Evolutionary conservation across 2,113 vertebrate species (phyloP).

Genomic region (Pomatostomus ruficeps): DNA sequence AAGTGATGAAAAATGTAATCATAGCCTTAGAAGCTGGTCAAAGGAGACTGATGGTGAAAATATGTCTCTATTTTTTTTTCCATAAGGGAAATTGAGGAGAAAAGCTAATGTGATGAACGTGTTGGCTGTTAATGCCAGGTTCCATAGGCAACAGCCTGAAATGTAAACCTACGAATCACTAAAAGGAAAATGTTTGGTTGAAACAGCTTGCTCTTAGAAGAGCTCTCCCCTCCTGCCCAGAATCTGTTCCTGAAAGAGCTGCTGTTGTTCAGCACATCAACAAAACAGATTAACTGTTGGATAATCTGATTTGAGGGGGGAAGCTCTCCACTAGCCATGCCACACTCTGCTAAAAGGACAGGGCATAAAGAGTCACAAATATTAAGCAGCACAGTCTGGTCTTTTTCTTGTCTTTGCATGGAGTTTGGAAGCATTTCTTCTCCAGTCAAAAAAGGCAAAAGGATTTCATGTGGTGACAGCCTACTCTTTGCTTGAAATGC

Average conservation of each 20-base stretch:
- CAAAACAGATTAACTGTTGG: constrained; percentile 50
- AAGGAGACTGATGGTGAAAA: not conserved
- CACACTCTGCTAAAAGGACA: constrained; percentile 6
- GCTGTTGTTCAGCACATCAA: not conserved
- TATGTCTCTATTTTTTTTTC: not conserved
- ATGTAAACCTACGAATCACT: constrained; percentile 8
- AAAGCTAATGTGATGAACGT: not conserved
- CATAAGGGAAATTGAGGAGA: not conserved
- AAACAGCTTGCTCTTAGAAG: constrained; percentile 11
- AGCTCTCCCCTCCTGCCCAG: not conserved
- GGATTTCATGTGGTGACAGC: not conserved
- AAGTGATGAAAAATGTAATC: not conserved
- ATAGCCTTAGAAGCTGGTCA: not conserved
- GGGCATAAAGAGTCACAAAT: not conserved
- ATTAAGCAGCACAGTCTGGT: not conserved
- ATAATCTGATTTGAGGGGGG: not conserved
- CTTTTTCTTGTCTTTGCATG: not conserved
- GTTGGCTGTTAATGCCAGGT: not conserved
- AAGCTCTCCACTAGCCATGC: not conserved
- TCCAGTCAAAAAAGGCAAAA: not conserved
- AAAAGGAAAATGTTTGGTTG: constrained; percentile 3
- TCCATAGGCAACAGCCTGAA: constrained; percentile 18
- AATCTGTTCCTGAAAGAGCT: constrained; percentile 13
- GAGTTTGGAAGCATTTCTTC: not conserved
- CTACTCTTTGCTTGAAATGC: not conserved